These are phyloP conservation scores for Balanococcus diminutus DNA, from an alignment of 2,888 invertebrate genomes.

Conservation along the genomic window DNA sequence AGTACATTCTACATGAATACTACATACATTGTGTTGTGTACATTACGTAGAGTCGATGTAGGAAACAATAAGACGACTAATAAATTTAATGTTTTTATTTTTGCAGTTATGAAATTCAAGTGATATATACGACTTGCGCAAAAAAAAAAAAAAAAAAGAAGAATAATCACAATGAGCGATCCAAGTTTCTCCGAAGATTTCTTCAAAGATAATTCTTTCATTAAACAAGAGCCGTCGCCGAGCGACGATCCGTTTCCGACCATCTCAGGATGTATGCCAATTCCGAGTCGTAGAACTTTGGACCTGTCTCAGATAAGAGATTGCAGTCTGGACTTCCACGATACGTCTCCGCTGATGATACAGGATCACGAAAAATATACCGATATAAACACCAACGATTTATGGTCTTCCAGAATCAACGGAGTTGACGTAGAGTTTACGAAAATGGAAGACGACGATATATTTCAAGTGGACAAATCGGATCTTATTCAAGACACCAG, in stretches of 20 bases:
- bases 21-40: not conserved
- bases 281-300: constrained; percentile 44
- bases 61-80: not conserved
- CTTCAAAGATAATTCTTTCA: constrained; percentile 48
- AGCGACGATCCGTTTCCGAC: constrained; percentile 24
- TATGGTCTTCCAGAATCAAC: constrained; percentile 51
- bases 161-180: constrained; percentile 43
- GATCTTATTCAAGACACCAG: constrained; percentile 76
- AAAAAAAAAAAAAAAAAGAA: no score
- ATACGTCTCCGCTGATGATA: constrained; percentile 48
- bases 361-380: constrained; percentile 54
- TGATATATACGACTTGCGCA: not conserved
- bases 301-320: constrained; percentile 41
- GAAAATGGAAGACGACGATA: constrained; percentile 51
- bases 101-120: constrained; percentile 48
- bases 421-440: constrained; percentile 42
- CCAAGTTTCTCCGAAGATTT: constrained; percentile 49
- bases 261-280: constrained; percentile 50
- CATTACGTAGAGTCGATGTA: not conserved
- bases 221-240: constrained; percentile 40
- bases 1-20: not conserved
- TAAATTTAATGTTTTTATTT: not conserved
- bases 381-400: constrained; percentile 46
- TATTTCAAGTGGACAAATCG: constrained; percentile 77
- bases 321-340: constrained; percentile 30